Evolutionary conservation across 2,797 vertebrate species (phyloP).

Genomic region (Coranthus polyacanthus): DNA sequence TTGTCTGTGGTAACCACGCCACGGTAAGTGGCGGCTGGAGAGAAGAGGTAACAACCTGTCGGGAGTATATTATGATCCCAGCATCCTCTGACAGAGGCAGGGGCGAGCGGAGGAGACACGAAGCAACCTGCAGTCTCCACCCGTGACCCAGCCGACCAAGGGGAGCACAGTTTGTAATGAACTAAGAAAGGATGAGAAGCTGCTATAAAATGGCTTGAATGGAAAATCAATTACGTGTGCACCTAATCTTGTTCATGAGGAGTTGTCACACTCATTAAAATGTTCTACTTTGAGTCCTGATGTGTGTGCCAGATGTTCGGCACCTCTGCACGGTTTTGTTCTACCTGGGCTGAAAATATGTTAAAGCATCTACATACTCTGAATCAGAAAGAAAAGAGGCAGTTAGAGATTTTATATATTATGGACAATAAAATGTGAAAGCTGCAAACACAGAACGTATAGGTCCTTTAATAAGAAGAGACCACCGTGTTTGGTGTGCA

Average conservation of each 20-base stretch:
- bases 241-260: conserved; percentile 48
- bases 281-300: conserved; percentile 44
- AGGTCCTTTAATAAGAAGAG: conserved; percentile 57
- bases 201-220: conserved; percentile 27
- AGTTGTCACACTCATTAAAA: conserved; percentile 69
- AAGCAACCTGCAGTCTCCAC: too few relatives aligned
- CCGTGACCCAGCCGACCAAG: too few relatives aligned
- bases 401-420: background rate
- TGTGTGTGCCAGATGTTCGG: conserved; percentile 56
- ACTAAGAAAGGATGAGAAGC: conserved; percentile 39
- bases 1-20: too few relatives aligned
- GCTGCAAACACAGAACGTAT: conserved; percentile 27
- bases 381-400: background rate
- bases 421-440: conserved; percentile 1
- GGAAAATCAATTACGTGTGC: conserved; percentile 45
- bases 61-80: too few relatives aligned
- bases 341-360: conserved; percentile 36
- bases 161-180: conserved; percentile 1
- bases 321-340: conserved; percentile 32
- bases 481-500: conserved; percentile 40
- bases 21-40: too few relatives aligned
- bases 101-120: too few relatives aligned
- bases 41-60: too few relatives aligned
- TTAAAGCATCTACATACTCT: background rate
- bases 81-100: too few relatives aligned